phyloP scores from a whole-genome alignment of 2,797 vertebrate genomes.

The Sylvia borin region DNA sequence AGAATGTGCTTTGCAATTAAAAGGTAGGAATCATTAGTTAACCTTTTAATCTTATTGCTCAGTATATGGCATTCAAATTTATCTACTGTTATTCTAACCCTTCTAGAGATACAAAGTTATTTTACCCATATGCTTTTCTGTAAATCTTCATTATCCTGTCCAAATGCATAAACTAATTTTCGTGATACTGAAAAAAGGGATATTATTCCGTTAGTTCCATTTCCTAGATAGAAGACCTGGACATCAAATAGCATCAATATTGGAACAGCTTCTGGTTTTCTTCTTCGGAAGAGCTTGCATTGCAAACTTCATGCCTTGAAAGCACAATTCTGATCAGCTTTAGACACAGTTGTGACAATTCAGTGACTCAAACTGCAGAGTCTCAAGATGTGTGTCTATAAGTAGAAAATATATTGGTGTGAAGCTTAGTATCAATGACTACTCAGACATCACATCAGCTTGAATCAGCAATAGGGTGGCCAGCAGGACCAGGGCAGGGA shows the following conservation, averaged over 20 bases:
- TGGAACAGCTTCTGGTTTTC: neutral
- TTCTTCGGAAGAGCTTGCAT: neutral
- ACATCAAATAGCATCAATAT: neutral
- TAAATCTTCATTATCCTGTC: neutral
- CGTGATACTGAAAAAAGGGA: neutral
- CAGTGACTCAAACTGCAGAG: neutral
- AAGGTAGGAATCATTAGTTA: neutral
- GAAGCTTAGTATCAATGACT: neutral
- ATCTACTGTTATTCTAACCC: neutral
- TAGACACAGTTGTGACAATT: neutral
- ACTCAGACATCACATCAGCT: neutral
- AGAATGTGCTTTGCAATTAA: neutral
- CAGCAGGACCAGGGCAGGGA: neutral
- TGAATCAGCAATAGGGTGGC: neutral
- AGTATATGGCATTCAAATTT: neutral
- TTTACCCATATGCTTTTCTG: neutral
- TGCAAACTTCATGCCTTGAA: neutral
- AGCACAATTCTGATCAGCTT: neutral
- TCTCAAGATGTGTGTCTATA: neutral
- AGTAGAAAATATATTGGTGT: neutral
- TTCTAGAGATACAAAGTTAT: neutral
- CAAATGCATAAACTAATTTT: neutral
- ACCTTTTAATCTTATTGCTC: neutral
- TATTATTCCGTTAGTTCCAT: neutral
- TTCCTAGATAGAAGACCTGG: neutral